Percentiles rank a stretch among this genome's conserved stretches.
These are phyloP conservation scores for Natator depressus DNA, from an alignment of 2,113 vertebrate species.

Conservation along the genomic window DNA sequence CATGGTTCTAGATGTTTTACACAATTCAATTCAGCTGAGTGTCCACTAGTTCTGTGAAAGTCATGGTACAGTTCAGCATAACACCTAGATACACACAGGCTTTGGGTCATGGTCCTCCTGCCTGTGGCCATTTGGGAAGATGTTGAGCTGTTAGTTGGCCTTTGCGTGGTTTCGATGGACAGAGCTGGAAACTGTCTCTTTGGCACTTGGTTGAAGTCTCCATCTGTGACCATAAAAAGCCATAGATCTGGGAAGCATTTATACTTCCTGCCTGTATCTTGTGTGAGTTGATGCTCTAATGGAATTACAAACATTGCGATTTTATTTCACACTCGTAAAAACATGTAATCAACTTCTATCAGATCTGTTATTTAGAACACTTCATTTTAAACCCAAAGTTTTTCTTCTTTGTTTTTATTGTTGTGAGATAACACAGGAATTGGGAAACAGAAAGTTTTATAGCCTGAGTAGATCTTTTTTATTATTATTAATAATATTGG, in stretches of 20 bases:
- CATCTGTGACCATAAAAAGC: background rate
- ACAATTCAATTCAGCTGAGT: background rate
- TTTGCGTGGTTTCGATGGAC: background rate
- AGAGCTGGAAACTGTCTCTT: background rate
- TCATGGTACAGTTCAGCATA: background rate
- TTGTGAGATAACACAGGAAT: background rate
- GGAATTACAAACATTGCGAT: background rate
- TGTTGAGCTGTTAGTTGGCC: background rate
- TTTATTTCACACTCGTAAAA: background rate
- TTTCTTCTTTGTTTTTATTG: background rate
- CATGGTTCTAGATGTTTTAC: background rate
- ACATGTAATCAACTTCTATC: background rate
- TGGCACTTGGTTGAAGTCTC: background rate
- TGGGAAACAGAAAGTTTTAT: background rate
- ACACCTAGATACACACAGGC: background rate
- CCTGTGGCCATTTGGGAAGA: background rate
- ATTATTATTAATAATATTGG: background rate
- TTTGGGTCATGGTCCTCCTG: background rate
- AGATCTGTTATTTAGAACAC: rapidly evolving
- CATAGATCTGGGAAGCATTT: background rate
- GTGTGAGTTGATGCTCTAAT: background rate
- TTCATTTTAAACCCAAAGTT: background rate
- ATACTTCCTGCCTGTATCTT: background rate
- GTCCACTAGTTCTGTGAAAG: background rate
- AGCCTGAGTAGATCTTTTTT: background rate